Percentiles rank a stretch among this genome's conserved stretches.
These are phyloP conservation scores for Tylochromis polylepis DNA, from an alignment of 2,113 vertebrate genomes.

Conservation along the genomic window DNA sequence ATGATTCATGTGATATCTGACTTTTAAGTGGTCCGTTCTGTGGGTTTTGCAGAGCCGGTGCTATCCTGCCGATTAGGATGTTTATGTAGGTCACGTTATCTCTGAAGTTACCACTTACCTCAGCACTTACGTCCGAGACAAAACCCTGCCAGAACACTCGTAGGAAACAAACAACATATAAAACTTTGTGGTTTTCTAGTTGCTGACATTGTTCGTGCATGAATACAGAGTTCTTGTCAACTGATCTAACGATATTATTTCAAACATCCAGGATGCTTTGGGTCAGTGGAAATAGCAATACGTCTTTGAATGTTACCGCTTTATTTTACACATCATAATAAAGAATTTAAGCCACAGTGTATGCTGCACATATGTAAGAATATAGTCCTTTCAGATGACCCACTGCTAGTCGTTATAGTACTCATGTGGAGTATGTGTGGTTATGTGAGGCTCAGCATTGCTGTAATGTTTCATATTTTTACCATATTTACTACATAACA, in stretches of 20 bases:
- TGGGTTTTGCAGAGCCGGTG: not conserved
- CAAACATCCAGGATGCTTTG: not conserved
- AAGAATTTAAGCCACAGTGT: not conserved
- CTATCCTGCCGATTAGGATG: not conserved
- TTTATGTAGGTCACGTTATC: slow-evolving; percentile 27
- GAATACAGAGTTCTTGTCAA: not conserved
- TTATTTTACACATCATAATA: not conserved
- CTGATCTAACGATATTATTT: not conserved
- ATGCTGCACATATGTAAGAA: not conserved
- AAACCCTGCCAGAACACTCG: not conserved
- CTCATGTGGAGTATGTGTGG: not conserved
- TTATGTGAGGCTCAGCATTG: not conserved
- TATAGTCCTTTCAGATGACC: not conserved
- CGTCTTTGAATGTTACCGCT: not conserved
- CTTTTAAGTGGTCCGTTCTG: not conserved
- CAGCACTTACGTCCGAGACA: not conserved
- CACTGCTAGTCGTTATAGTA: not conserved
- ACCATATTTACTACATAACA: not conserved
- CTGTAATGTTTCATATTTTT: not conserved
- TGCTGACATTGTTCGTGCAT: not conserved
- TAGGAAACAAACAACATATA: not conserved
- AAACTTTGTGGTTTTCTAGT: slow-evolving; percentile 1
- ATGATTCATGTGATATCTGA: not conserved
- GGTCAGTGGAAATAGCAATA: not conserved
- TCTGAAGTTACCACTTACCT: not conserved